Evolutionary conservation across 1,140 invertebrate species (phyloP), one percentile per base, ranked within the genome.

Genomic region (Wasmannia auropunctata): DNA sequence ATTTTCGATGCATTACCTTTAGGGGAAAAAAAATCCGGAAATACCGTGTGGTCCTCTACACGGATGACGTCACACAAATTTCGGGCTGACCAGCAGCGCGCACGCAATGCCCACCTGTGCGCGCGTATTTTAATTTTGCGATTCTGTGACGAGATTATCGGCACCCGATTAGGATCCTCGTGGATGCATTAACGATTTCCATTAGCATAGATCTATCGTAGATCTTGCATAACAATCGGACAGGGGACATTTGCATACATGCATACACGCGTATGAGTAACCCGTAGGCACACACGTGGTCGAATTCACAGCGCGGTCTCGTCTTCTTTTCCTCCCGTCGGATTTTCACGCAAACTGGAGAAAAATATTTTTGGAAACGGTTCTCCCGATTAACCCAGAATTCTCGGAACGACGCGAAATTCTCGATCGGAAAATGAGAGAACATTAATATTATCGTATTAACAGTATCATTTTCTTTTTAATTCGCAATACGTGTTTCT

Each of bases 191-290:
- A 93, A 93, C 88, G 92, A 93, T 92, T 92, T 86, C 77, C 90
- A 95, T 94, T 95, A 94, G 91, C 94, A 95, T 95, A 95, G 94
- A 94, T 94, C 72, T 75, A 94, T 94, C 94, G 86, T 79, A 49
- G 56, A 75, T 58, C 62, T 34, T 46, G 74, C 60, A 81, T 72
- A 34, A 54, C 81, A 79, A 86, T 85, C 56, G 81, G 58, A 56
- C 75, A 46, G 65, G 70, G 70, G 63, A 43, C n/a, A 88, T 83
- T 76, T 83, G 62, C 69, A 87, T 85, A 74, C 46, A 34, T n/a
- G 62, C 54, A 84, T 75, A 81, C 75, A 75, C 67, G 84, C 74
- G 79, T 56, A 80, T 90, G 88, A 90, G 86, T 91, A 90, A 91
- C 79, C 77, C 60, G 19, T n/a, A 51, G 34, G 10, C 70, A 70